These are phyloP conservation scores for Parotocinclus haroldoi DNA, from an alignment of 2,797 vertebrate genomes.

Conservation along the genomic window DNA sequence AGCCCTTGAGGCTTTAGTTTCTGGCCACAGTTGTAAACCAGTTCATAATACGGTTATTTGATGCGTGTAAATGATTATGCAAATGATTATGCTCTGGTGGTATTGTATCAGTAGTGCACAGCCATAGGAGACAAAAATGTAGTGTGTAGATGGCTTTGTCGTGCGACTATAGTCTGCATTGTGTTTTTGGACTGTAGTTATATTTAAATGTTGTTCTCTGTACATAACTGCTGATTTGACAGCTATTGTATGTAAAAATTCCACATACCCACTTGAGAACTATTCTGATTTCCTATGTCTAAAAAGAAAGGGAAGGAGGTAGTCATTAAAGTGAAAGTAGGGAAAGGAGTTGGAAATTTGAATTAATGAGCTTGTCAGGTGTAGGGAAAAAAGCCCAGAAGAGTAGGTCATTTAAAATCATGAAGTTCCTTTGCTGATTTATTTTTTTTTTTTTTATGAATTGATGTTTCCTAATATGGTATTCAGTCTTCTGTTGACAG, in stretches of 20 bases:
- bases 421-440: slow-evolving; percentile 45
- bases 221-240: not conserved
- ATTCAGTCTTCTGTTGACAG: slow-evolving; percentile 28
- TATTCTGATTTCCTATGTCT: slow-evolving; percentile 50
- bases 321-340: slow-evolving; percentile 1
- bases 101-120: too few species aligned
- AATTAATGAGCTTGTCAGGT: slow-evolving; percentile 44
- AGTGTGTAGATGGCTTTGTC: not conserved
- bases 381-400: slow-evolving; percentile 14
- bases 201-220: not conserved
- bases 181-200: not conserved
- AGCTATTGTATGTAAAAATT: slow-evolving; percentile 1
- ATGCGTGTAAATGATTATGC: too few species aligned
- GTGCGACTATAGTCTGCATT: not conserved
- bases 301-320: slow-evolving; percentile 5
- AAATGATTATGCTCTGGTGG: too few species aligned
- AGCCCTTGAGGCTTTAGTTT: too few species aligned
- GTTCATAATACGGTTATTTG: too few species aligned
- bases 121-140: not conserved
- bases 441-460: slow-evolving; percentile 17
- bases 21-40: too few species aligned
- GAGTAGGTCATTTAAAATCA: slow-evolving; percentile 39
- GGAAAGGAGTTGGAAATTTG: not conserved
- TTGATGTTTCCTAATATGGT: slow-evolving; percentile 48
- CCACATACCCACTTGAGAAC: slow-evolving; percentile 23